These are phyloP conservation scores for Margarornis squamiger DNA, from an alignment of 2,797 vertebrate species.

Conservation along the genomic window DNA sequence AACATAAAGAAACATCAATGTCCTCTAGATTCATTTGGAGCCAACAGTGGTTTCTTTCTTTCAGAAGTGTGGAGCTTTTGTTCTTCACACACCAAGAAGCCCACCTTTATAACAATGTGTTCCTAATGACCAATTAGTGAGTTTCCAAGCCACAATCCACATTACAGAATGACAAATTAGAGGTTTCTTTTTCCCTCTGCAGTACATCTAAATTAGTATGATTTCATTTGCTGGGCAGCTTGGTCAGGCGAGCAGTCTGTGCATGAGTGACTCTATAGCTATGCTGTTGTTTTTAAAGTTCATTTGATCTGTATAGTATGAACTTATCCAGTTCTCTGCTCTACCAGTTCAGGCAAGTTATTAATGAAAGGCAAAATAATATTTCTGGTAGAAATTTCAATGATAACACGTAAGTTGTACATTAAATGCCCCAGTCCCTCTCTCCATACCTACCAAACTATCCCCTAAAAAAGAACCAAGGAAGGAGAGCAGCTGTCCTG, in stretches of 20 bases:
- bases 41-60: not conserved
- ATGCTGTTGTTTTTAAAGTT: slow-evolving; percentile 20
- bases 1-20: not conserved
- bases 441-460: not conserved
- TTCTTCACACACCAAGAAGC: not conserved
- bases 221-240: slow-evolving; percentile 42
- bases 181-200: not conserved
- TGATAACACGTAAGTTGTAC: not conserved
- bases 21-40: not conserved
- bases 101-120: not conserved
- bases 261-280: not conserved
- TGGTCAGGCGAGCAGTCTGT: slow-evolving; percentile 21
- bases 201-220: slow-evolving; percentile 15
- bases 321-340: slow-evolving; percentile 26
- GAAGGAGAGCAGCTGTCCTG: not conserved
- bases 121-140: slow-evolving; percentile 31
- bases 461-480: not conserved
- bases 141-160: not conserved
- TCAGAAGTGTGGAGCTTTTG: not conserved
- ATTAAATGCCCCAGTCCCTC: not conserved
- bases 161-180: slow-evolving; percentile 1
- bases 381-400: not conserved
- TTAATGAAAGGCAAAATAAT: slow-evolving; percentile 22
- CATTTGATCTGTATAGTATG: slow-evolving; percentile 27
- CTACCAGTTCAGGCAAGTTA: slow-evolving; percentile 12